A percentile compares a stretch with the other conserved stretches of the same genome.
Conservation (phyloP, 2,797 vertebrate genomes). For the Cirrhinus mrigala region DNA sequence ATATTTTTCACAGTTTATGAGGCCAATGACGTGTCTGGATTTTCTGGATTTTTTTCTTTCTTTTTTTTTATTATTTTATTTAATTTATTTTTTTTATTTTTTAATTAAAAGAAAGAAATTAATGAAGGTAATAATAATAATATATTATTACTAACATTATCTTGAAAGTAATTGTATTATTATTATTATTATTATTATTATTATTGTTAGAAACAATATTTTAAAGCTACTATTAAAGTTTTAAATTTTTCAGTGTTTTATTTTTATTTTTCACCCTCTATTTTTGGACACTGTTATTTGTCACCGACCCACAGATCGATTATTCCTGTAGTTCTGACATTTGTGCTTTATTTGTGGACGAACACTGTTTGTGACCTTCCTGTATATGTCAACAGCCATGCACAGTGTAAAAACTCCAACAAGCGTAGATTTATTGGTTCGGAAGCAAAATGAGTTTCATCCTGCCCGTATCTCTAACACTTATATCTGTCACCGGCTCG, state of each 20-base stretch:
- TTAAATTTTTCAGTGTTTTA: neutral
- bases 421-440: conserved; percentile 36
- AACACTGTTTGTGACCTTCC: neutral
- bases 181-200: neutral
- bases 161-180: neutral
- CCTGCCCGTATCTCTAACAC: conserved; percentile 22
- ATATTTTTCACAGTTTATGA: no score
- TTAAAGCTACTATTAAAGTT: neutral
- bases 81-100: no score
- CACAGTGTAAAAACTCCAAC: neutral
- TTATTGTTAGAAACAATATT: neutral
- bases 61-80: no score
- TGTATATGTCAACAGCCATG: conserved; percentile 13
- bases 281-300: neutral
- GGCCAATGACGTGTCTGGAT: neutral
- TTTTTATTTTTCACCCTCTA: no score
- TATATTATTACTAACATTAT: neutral
- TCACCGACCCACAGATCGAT: neutral
- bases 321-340: neutral
- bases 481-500: conserved; percentile 15
- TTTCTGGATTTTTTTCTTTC: no score
- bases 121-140: no score
- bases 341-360: neutral
- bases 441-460: conserved; percentile 36
- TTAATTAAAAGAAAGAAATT: no score